phyloP scores from a whole-genome alignment of 1,140 invertebrate genomes.

The Bathynomus jamesi region DNA sequence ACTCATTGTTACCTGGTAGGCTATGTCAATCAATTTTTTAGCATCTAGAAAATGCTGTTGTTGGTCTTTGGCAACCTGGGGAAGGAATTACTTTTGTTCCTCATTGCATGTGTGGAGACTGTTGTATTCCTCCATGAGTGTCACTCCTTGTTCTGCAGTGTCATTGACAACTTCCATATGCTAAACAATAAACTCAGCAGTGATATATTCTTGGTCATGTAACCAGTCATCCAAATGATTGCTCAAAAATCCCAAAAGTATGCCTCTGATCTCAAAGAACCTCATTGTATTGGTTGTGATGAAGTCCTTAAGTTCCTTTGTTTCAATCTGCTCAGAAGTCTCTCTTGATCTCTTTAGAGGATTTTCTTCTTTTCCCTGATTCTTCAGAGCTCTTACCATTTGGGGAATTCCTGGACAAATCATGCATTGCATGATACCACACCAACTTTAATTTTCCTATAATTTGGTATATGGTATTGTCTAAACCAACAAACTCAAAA shows the following conservation, averaged over 20 bases:
- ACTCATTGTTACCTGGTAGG: constrained; percentile 7
- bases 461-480: no score
- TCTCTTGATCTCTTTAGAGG: background rate
- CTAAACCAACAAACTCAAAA: no score
- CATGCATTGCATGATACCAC: no score
- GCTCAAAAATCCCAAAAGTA: background rate
- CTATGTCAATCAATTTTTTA: constrained; percentile 12
- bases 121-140: constrained; percentile 43
- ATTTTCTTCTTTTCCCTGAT: background rate
- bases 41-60: constrained; percentile 5
- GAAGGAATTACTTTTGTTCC: constrained; percentile 40
- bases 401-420: no score
- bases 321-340: no score
- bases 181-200: no score
- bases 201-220: no score
- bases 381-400: background rate
- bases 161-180: no score
- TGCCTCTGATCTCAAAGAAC: background rate
- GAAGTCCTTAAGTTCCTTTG: background rate
- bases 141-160: constrained; percentile 40
- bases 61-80: constrained; percentile 39
- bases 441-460: no score
- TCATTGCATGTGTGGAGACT: constrained; percentile 35
- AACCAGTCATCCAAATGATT: background rate
- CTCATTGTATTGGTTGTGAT: background rate